A percentile compares a stretch with the other conserved stretches of the same genome.
Conservation (phyloP, 2,888 invertebrate genomes). For the Polietes domitor region DNA sequence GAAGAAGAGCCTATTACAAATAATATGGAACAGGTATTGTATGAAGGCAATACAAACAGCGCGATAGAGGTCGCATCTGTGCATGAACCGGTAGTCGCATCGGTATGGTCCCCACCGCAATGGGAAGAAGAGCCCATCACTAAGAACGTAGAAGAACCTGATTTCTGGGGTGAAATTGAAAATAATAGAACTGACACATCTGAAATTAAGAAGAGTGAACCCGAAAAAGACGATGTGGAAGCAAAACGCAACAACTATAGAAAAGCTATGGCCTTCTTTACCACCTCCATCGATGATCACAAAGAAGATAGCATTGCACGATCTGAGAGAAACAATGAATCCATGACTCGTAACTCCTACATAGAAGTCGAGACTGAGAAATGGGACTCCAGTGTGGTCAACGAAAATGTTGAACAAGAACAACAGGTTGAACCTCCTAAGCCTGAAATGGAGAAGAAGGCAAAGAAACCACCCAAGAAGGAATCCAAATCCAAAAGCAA, state of each 20-base stretch:
- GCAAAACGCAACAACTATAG: constrained; percentile 77
- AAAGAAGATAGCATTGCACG: constrained; percentile 68
- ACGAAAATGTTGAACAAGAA: constrained; percentile 43
- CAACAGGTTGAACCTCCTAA: not conserved
- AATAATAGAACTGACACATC: not conserved
- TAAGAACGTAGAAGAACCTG: constrained; percentile 65
- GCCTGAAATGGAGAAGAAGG: constrained; percentile 18
- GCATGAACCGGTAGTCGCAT: constrained; percentile 71
- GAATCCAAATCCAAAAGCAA: constrained; percentile 42
- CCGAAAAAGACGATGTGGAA: constrained; percentile 74
- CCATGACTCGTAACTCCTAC: constrained; percentile 62
- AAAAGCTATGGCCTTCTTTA: constrained; percentile 79
- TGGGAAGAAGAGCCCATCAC: constrained; percentile 8
- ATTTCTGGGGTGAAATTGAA: constrained; percentile 72
- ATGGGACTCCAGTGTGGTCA: constrained; percentile 56
- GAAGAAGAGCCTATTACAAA: not conserved
- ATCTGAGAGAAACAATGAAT: constrained; percentile 59
- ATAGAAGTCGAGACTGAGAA: constrained; percentile 67
- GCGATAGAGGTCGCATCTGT: constrained; percentile 70
- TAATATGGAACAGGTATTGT: constrained; percentile 60
- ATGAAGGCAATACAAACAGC: constrained; percentile 58
- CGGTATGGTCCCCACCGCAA: constrained; percentile 68
- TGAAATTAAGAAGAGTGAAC: not conserved
- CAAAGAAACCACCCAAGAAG: constrained; percentile 64
- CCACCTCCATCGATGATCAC: constrained; percentile 76